Evolutionary conservation across 1,140 invertebrate species (phyloP).

Genomic region (Druon quercuslanigerum): DNA sequence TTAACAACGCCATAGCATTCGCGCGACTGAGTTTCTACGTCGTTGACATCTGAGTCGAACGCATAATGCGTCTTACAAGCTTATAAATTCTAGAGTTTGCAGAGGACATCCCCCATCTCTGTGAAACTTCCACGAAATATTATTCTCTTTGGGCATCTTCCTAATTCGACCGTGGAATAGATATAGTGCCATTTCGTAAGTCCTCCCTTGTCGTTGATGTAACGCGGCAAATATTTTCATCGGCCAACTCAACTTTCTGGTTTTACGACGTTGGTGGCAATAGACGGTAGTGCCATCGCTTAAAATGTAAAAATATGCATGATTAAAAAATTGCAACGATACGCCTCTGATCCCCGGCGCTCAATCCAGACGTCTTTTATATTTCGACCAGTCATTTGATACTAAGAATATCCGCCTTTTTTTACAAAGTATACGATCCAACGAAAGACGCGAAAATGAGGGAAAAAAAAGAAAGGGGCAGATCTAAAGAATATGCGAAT

Average conservation of each 20-base stretch:
- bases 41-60: constrained; percentile 15
- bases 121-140: constrained; percentile 17
- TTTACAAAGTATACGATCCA: constrained; percentile 30
- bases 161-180: constrained; percentile 21
- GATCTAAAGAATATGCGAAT: neutral
- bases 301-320: constrained; percentile 31
- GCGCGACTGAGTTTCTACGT: constrained; percentile 10
- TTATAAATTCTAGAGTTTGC: constrained; percentile 16
- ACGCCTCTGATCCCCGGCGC: constrained; percentile 2
- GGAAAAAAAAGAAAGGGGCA: neutral
- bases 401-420: constrained; percentile 15
- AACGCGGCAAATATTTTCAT: constrained; percentile 24
- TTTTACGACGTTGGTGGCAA: constrained; percentile 31
- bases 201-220: constrained; percentile 17
- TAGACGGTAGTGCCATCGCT: constrained; percentile 30
- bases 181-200: constrained; percentile 17
- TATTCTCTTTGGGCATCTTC: constrained; percentile 11
- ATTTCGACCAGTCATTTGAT: constrained; percentile 18
- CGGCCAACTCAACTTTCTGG: constrained; percentile 26
- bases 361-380: constrained; percentile 4
- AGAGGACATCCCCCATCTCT: constrained; percentile 6
- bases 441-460: neutral
- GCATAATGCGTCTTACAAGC: constrained; percentile 9
- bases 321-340: constrained; percentile 31
- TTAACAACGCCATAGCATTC: constrained; percentile 24